Base-by-base conservation (phyloP, 1,140 invertebrate genomes). In the Cotesia vestalis region DNA sequence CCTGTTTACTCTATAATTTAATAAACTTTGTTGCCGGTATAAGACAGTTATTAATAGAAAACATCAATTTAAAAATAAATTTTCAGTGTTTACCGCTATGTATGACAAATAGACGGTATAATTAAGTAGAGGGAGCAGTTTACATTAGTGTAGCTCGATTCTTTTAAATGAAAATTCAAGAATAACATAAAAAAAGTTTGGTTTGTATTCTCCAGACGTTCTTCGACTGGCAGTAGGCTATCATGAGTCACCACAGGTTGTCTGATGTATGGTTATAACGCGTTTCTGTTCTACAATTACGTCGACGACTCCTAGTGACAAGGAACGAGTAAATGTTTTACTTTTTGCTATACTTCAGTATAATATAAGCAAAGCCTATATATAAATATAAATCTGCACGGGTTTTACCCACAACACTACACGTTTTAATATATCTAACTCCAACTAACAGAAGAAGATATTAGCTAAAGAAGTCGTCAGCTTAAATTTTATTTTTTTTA, bases 201-300 rank as follows among this genome's bases (percentile, higher is more conserved):
- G 14, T 73, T 64, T 64, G 57, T 73, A 67, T 67, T 72, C 70
- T 72, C 59, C 34, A 27, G 66, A 17, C 27, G 57, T 68, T 66
- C 52, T 52, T 52, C 66, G 36, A 60, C 55, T 71, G 60, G 57
- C 71, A 66, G 62, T 57, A 17, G 20, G 4, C 59, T 17, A 20
- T 34, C n/a, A 35, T 71, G 69, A 71, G 38, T 66, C 70, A 72
- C 63, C 52, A 57, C 53, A 68, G 52, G 52, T 68, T 68, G 12
- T 12, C 12, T 36, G 36, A 35, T 12, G 34, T 46, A 46, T 46
- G 60, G 36, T n/a, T 62, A 64, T 40, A 40, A 64, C 62, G 14
- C 62, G 62, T 64, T 36, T 64, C 62, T 64, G 36, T 64, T 64
- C 62, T 64, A 64, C 62, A 40, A 46, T 64, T 55, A 40, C 62